A percentile compares a stretch with the other conserved stretches of the same genome.
Evolutionary conservation across 2,888 invertebrate species (phyloP).

Genomic region (Idaea straminata): DNA sequence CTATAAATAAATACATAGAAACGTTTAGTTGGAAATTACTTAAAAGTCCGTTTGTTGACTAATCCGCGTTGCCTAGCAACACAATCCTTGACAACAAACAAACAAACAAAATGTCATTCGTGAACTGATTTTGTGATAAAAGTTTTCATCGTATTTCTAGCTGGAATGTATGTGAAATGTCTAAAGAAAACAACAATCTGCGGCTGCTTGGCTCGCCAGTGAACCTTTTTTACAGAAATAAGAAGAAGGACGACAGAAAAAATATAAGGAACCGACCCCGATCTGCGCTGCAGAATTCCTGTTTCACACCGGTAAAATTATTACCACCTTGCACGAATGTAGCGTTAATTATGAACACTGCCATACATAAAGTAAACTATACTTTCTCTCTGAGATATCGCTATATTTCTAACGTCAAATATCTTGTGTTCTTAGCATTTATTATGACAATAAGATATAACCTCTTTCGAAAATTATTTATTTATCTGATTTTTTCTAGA

Average conservation of each 20-base stretch:
- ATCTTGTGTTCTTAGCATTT: too few species aligned
- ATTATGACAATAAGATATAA: too few species aligned
- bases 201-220: constrained; percentile 72
- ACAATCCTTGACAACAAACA: constrained; percentile 43
- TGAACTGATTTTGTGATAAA: constrained; percentile 6
- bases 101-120: constrained; percentile 25
- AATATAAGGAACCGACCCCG: constrained; percentile 63
- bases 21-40: too few species aligned
- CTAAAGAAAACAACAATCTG: constrained; percentile 68
- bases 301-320: constrained; percentile 56
- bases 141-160: constrained; percentile 13
- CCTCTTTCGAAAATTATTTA: too few species aligned
- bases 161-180: constrained; percentile 62
- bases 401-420: too few species aligned
- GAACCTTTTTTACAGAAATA: constrained; percentile 64
- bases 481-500: too few species aligned
- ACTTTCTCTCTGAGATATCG: too few species aligned
- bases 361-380: background rate
- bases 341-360: background rate
- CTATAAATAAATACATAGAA: too few species aligned
- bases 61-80: constrained; percentile 49
- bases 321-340: constrained; percentile 3
- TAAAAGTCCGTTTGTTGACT: background rate
- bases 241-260: constrained; percentile 67
- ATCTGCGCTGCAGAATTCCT: constrained; percentile 66